These are phyloP conservation scores for Boulengeromyrus knoepffleri DNA, from an alignment of 2,113 vertebrate genomes.

Conservation along the genomic window DNA sequence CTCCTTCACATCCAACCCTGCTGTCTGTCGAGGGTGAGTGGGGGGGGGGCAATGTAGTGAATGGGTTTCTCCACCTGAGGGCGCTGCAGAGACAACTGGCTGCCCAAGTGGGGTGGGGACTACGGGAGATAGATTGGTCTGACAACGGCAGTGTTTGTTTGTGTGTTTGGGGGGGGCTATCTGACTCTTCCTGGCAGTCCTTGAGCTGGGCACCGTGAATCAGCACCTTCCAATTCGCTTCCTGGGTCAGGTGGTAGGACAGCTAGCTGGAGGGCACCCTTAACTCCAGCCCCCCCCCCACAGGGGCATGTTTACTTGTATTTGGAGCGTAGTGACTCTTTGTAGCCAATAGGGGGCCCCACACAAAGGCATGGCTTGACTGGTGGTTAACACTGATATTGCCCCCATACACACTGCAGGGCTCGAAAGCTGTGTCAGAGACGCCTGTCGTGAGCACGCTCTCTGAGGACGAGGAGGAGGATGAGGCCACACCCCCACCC, in stretches of 20 bases:
- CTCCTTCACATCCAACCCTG: neutral
- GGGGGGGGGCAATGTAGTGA: neutral
- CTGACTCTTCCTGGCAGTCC: neutral
- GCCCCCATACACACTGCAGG: conserved; percentile 49
- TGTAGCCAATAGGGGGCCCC: neutral
- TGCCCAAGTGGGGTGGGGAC: neutral
- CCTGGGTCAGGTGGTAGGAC: neutral
- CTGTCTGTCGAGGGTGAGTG: neutral
- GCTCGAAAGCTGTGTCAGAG: conserved; percentile 81
- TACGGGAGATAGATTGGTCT: neutral
- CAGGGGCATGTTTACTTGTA: neutral
- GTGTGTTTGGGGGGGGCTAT: neutral
- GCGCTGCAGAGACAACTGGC: neutral
- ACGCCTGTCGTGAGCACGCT: conserved; percentile 77
- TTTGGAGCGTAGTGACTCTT: conserved; percentile 28
- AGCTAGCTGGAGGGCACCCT: no score
- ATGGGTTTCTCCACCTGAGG: neutral
- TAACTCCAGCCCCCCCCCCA: no score
- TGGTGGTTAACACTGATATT: conserved; percentile 12
- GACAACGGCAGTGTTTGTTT: neutral
- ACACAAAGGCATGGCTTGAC: neutral
- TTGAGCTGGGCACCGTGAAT: neutral
- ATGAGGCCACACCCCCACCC: conserved; percentile 80
- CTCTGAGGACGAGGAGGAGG: conserved; percentile 83
- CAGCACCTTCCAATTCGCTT: neutral